These are phyloP conservation scores for Synchiropus splendidus DNA, from an alignment of 2,113 vertebrate genomes.

Conservation along the genomic window DNA sequence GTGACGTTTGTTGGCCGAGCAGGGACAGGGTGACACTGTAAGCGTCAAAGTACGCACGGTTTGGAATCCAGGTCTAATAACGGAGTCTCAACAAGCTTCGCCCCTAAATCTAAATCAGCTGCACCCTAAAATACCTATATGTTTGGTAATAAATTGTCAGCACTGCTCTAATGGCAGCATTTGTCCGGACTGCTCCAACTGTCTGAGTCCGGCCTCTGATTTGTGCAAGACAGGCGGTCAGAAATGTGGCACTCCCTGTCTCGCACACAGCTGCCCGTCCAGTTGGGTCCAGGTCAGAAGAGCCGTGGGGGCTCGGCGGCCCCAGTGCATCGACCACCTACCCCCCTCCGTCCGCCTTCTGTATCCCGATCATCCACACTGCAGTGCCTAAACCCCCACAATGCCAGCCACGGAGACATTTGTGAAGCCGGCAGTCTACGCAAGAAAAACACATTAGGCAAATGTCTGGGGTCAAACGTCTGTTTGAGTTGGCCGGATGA, in stretches of 20 bases:
- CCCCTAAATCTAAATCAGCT: conserved; percentile 64
- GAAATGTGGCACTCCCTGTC: conserved; percentile 59
- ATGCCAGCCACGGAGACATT: conserved; percentile 61
- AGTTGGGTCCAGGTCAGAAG: conserved; percentile 61
- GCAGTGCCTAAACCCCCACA: conserved; percentile 51
- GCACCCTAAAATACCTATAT: conserved; percentile 69
- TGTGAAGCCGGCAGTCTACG: conserved; percentile 66
- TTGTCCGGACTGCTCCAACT: conserved; percentile 59
- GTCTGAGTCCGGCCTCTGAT: conserved; percentile 48
- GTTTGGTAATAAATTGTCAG: conserved; percentile 69
- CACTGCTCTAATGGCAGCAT: conserved; percentile 63
- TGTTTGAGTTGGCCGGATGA: conserved; percentile 71
- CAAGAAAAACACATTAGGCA: conserved; percentile 76
- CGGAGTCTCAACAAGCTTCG: conserved; percentile 22
- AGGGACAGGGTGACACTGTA: conserved; percentile 6
- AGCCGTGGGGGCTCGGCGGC: conserved; percentile 23
- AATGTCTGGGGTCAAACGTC: conserved; percentile 70
- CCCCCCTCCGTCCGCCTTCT: neutral
- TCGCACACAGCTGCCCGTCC: conserved; percentile 62
- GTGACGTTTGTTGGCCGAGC: too few species aligned
- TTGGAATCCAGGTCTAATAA: conserved; percentile 4
- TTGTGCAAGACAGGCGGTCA: conserved; percentile 42
- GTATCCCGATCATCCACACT: conserved; percentile 7
- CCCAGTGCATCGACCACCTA: conserved; percentile 1
- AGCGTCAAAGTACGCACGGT: too few species aligned